Percentiles rank a stretch among this genome's conserved stretches.
Conservation (phyloP, 2,113 vertebrate species). For the Cercopithecus mona region DNA sequence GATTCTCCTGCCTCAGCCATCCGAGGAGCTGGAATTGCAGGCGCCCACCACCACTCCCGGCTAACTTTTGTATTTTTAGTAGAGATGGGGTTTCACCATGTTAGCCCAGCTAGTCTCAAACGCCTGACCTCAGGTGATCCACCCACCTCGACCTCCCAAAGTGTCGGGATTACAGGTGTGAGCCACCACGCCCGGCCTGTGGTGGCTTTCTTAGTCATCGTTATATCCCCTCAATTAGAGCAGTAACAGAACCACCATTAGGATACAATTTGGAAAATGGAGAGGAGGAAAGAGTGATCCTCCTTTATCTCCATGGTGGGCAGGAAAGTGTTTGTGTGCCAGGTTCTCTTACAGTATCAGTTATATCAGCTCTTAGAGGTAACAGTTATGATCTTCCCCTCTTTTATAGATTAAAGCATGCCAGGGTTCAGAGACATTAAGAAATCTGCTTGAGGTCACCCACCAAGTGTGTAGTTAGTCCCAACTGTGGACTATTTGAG, state of each 20-base stretch:
- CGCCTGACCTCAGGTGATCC: too few species aligned
- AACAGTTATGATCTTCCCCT: not conserved
- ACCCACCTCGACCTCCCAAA: too few species aligned
- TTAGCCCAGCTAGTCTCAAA: too few species aligned
- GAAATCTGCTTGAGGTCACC: not conserved
- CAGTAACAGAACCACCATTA: not conserved
- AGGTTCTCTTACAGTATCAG: not conserved
- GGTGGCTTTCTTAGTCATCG: too few species aligned
- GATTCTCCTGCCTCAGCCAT: too few species aligned
- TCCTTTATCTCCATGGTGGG: not conserved
- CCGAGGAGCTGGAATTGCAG: too few species aligned
- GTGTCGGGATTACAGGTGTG: too few species aligned
- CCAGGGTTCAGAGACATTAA: not conserved
- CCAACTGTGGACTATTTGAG: accelerated
- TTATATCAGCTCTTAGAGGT: not conserved
- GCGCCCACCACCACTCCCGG: too few species aligned
- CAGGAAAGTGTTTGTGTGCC: not conserved
- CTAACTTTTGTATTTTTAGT: too few species aligned
- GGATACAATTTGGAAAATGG: not conserved
- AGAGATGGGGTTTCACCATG: too few species aligned
- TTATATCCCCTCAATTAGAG: not conserved
- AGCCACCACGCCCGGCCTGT: too few species aligned
- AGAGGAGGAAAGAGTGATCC: not conserved
- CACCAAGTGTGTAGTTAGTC: not conserved
- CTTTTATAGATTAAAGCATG: not conserved